Evolutionary conservation across 1,140 invertebrate genomes (phyloP), one percentile per base, ranked within the genome.

Genomic region (Oreohelix idahoensis): DNA sequence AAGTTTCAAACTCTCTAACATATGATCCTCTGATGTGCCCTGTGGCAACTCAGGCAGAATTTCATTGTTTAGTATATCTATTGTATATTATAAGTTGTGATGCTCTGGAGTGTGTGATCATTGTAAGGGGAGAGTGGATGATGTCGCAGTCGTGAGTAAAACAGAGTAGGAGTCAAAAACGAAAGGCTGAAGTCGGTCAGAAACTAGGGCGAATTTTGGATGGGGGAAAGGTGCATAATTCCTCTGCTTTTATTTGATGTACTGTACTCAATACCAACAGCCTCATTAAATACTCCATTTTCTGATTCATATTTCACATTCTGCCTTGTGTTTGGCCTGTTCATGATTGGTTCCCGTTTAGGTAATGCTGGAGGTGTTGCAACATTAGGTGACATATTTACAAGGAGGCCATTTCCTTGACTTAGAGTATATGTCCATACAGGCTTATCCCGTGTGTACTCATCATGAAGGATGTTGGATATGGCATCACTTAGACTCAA

Each of bases 11-110:
- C 84, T 85, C 39, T 83, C 84, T 38, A n/a, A n/a, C 42, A 85
- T 79, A 70, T 85, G 84, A 23, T 85, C 84, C 17, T 80, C 77
- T 26, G 35, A 75, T 35, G 81, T 80, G 29, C 69, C 77, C 39
- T 80, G n/a, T 2, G 76, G 80, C 17, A 73, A 69, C 1, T 81
- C 63, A 10, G 76, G 42, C 13, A 36, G n/a, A 42, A 32, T 63
- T n/a, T 83, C 81, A 1, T 35, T 2, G 2, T 32, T 29, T 38
- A 71, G 36, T 11, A 63, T 77, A 42, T 85, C 84, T 5, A 79
- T 73, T n/a, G n/a, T n/a, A n/a, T n/a, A n/a, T n/a, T n/a, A n/a
- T n/a, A n/a, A n/a, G n/a, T n/a, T n/a, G n/a, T n/a, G n/a, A n/a
- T n/a, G n/a, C n/a, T n/a, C n/a, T n/a, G n/a, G n/a, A n/a, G n/a